Evolutionary conservation across 2,888 invertebrate genomes (phyloP).

Genomic region (Drosophila peninsularis): DNA sequence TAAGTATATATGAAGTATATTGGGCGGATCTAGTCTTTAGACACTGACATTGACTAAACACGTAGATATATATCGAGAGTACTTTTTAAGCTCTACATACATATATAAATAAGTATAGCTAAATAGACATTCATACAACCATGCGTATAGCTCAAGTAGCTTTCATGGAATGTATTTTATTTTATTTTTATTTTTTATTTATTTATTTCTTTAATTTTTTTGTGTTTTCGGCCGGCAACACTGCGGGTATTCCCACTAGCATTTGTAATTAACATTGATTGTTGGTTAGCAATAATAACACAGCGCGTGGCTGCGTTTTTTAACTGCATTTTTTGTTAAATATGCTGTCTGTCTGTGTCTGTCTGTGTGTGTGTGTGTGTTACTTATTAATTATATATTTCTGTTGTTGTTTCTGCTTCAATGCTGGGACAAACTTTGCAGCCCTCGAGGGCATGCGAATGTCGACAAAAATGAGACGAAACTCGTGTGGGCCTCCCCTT

Average conservation of each 20-base stretch:
- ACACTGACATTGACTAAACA: constrained; percentile 1
- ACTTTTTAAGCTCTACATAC: constrained; percentile 1
- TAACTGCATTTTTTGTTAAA: constrained; percentile 7
- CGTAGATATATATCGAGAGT: not conserved
- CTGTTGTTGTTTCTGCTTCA: too few species aligned
- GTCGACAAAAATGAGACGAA: not conserved
- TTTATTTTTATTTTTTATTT: too few species aligned
- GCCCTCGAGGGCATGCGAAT: not conserved
- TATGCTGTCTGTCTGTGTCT: too few species aligned
- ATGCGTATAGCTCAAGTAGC: too few species aligned
- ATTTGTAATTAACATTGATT: constrained; percentile 21
- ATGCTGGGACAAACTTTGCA: not conserved
- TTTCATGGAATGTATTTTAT: too few species aligned
- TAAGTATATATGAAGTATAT: not conserved
- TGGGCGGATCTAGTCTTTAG: constrained; percentile 1
- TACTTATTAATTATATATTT: not conserved
- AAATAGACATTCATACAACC: constrained; percentile 1
- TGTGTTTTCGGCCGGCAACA: not conserved
- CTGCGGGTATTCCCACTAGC: constrained; percentile 11
- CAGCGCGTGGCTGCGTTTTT: constrained; percentile 11
- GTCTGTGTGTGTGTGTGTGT: not conserved
- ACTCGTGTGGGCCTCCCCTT: not conserved
- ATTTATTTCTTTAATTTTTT: too few species aligned
- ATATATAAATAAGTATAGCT: not conserved
- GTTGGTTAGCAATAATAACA: constrained; percentile 21